phyloP scores from a whole-genome alignment of 2,113 vertebrate species.

The Lathamus discolor region DNA sequence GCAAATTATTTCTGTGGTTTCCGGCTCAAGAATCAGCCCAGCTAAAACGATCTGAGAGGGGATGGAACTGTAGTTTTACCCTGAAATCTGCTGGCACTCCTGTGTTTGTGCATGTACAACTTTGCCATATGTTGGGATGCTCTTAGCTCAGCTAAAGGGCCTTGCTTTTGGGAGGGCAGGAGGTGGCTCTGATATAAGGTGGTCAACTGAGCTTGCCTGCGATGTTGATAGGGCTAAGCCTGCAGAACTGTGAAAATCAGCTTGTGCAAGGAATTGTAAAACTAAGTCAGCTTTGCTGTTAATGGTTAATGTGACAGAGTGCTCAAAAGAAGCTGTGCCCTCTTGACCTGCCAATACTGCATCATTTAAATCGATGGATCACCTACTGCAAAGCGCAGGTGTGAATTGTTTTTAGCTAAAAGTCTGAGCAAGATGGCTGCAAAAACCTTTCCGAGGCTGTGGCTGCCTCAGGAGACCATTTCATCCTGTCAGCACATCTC shows the following conservation, averaged over 20 bases:
- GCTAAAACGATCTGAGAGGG: neutral
- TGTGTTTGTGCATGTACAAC: accelerated
- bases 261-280: neutral
- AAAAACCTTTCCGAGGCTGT: accelerated
- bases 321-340: neutral
- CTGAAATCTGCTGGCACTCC: accelerated
- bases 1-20: slow-evolving; percentile 4
- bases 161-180: neutral
- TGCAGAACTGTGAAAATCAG: accelerated
- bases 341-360: neutral
- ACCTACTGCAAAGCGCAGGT: neutral
- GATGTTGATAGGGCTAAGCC: neutral
- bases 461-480: accelerated
- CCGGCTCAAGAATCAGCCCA: neutral
- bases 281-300: neutral
- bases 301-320: neutral
- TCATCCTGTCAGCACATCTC: neutral
- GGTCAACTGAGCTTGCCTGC: neutral
- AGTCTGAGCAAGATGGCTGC: neutral
- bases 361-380: neutral
- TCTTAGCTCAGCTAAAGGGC: neutral
- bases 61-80: neutral
- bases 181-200: neutral
- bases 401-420: neutral
- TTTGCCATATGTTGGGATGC: accelerated